These are phyloP conservation scores for Magallana gigas DNA, from an alignment of 1,140 invertebrate genomes.

Conservation along the genomic window DNA sequence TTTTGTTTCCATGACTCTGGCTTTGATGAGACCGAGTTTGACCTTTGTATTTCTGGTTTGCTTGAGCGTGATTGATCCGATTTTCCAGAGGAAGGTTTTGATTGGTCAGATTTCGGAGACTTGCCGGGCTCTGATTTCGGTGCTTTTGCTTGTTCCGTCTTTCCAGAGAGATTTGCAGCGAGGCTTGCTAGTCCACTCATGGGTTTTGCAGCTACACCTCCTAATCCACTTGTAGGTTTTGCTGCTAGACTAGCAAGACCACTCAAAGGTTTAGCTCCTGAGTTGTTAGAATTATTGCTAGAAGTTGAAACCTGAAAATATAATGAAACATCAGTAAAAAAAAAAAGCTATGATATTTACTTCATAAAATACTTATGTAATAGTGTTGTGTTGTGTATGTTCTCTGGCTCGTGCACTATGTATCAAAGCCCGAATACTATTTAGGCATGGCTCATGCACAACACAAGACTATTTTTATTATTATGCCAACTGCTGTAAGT, in stretches of 20 bases:
- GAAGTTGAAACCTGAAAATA: slow-evolving; percentile 57
- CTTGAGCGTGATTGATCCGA: slow-evolving; percentile 43
- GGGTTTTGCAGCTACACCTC: slow-evolving; percentile 69
- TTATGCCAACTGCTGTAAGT: too few relatives aligned
- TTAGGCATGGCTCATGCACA: too few relatives aligned
- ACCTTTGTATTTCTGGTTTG: slow-evolving; percentile 42
- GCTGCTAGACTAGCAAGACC: slow-evolving; percentile 80
- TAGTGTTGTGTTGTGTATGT: too few relatives aligned
- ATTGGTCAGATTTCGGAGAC: slow-evolving; percentile 61
- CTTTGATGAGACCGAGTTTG: background rate
- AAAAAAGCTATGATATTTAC: too few relatives aligned
- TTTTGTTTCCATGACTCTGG: background rate
- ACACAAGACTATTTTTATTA: too few relatives aligned
- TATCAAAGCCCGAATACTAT: too few relatives aligned
- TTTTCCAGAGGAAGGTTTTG: slow-evolving; percentile 53
- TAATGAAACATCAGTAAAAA: too few relatives aligned
- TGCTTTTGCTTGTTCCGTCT: slow-evolving; percentile 67
- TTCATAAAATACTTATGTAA: too few relatives aligned
- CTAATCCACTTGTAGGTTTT: slow-evolving; percentile 70
- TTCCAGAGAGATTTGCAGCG: slow-evolving; percentile 78
- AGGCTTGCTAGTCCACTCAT: slow-evolving; percentile 78
- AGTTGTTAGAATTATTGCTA: slow-evolving; percentile 49
- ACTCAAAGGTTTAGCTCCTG: slow-evolving; percentile 75
- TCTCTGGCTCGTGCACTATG: too few relatives aligned
- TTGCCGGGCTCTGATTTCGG: slow-evolving; percentile 58